These are phyloP conservation scores for Phania funesta DNA, from an alignment of 2,888 invertebrate genomes.

Conservation along the genomic window DNA sequence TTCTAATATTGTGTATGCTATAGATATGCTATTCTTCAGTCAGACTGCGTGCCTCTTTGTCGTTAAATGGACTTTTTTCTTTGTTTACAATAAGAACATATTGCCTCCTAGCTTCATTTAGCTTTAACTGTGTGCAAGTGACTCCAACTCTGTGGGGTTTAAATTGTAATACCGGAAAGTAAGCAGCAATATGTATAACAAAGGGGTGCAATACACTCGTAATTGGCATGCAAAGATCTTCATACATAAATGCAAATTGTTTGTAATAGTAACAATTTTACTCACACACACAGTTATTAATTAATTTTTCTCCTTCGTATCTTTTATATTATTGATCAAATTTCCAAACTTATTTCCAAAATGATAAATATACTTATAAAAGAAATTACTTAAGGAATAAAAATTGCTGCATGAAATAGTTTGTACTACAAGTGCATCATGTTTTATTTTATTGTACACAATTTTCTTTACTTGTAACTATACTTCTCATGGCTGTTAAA, in stretches of 20 bases:
- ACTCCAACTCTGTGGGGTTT: not conserved
- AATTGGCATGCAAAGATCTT: constrained; percentile 1
- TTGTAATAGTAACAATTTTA: constrained; percentile 4
- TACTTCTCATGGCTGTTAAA: constrained; percentile 35
- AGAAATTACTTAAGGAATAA: not conserved
- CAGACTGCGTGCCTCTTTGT: constrained; percentile 66
- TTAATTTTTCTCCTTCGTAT: not conserved
- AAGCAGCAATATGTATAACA: constrained; percentile 16
- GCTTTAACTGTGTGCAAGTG: constrained; percentile 13
- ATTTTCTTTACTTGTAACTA: constrained; percentile 37
- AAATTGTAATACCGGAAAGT: constrained; percentile 34
- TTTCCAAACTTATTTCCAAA: not conserved
- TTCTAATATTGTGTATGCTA: not conserved
- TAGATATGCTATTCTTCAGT: not conserved
- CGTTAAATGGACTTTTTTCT: constrained; percentile 51
- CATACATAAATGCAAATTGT: constrained; percentile 40
- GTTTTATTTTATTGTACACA: constrained; percentile 30
- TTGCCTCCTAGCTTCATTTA: not conserved
- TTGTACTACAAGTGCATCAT: constrained; percentile 2
- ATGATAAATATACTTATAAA: not conserved
- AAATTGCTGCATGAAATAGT: not conserved
- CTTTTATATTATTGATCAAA: not conserved
- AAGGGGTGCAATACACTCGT: constrained; percentile 7
- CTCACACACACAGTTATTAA: not conserved
- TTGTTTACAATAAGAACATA: constrained; percentile 16